These are phyloP conservation scores for Eudasyphora cyanicolor DNA, from an alignment of 2,888 invertebrate genomes.

Conservation along the genomic window DNA sequence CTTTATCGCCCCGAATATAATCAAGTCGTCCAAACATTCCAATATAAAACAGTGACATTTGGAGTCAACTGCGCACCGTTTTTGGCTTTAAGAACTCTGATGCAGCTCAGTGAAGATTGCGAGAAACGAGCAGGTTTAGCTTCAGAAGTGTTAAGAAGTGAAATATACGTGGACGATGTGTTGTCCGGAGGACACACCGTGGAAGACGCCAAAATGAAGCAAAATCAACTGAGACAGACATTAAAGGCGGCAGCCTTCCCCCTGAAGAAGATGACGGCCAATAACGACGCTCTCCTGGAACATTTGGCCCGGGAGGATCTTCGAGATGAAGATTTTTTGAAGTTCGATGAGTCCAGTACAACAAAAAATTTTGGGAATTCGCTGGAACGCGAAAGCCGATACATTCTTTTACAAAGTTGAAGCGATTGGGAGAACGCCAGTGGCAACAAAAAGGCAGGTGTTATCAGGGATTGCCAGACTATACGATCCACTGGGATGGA, in stretches of 20 bases:
- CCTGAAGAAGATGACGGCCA: slow-evolving; percentile 22
- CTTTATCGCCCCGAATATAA: too few species aligned
- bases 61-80: slow-evolving; percentile 3
- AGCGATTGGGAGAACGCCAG: background rate
- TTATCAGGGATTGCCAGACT: background rate
- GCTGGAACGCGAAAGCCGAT: slow-evolving; percentile 19
- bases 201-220: background rate
- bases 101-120: slow-evolving; percentile 8
- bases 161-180: slow-evolving; percentile 20
- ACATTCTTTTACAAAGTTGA: background rate
- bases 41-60: slow-evolving; percentile 16
- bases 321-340: slow-evolving; percentile 21
- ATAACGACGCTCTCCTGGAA: background rate
- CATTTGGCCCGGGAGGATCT: slow-evolving; percentile 31
- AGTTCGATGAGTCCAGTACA: background rate
- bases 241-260: slow-evolving; percentile 16
- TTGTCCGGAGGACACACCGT: slow-evolving; percentile 10
- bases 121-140: slow-evolving; percentile 33
- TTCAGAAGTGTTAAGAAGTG: background rate
- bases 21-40: slow-evolving; percentile 46
- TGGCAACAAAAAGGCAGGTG: slow-evolving; percentile 35
- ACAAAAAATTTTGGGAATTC: background rate
- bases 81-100: background rate
- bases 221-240: background rate
- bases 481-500: slow-evolving; percentile 34